Conservation (phyloP, 2,797 vertebrate genomes). For the Microchirus variegatus region DNA sequence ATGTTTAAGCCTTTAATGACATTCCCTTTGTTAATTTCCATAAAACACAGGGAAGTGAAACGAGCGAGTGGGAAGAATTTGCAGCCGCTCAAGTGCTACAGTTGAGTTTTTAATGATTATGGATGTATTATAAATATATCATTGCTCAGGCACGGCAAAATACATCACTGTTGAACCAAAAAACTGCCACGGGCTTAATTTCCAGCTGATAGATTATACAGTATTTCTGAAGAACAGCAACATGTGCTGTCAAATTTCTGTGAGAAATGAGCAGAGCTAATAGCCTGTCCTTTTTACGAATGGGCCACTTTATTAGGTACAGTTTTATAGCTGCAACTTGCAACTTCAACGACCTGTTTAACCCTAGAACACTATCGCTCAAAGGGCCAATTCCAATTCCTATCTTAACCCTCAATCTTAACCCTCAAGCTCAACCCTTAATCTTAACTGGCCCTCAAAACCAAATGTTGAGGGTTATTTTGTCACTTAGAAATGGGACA, state of each 20-base stretch:
- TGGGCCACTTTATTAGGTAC: too few species aligned
- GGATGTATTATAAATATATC: conserved; percentile 6
- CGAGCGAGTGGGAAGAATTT: background rate
- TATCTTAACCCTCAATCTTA: too few species aligned
- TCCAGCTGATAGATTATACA: background rate
- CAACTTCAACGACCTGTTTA: too few species aligned
- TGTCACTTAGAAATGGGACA: too few species aligned
- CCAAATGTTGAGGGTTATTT: too few species aligned
- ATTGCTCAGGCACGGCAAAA: conserved; percentile 13
- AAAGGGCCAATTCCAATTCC: too few species aligned
- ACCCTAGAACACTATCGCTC: too few species aligned
- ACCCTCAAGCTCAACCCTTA: too few species aligned
- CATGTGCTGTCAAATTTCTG: background rate
- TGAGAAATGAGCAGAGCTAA: background rate
- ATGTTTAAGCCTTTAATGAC: conserved; percentile 26
- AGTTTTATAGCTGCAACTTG: too few species aligned
- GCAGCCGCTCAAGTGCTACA: conserved; percentile 4
- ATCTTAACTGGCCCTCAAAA: too few species aligned
- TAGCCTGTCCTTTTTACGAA: too few species aligned
- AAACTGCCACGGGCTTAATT: background rate
- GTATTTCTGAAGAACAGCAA: background rate
- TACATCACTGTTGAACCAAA: background rate
- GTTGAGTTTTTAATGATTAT: conserved; percentile 18
- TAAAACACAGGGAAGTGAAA: conserved; percentile 20
- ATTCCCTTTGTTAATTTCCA: conserved; percentile 37